These are phyloP conservation scores for Acinonyx jubatus DNA, from an alignment of 2,113 vertebrate species.

Conservation along the genomic window DNA sequence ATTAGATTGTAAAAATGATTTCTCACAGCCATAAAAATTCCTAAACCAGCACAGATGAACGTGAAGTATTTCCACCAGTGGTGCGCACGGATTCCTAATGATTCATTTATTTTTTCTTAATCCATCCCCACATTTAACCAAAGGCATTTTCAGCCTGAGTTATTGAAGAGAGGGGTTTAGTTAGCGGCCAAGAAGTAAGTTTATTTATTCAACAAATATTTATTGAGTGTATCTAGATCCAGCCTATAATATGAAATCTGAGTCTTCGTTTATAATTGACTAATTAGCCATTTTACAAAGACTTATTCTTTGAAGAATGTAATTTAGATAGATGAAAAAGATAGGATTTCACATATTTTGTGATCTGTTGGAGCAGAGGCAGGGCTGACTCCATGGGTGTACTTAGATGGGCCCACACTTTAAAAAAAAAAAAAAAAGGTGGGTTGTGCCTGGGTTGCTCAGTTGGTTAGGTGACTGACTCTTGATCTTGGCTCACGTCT, in stretches of 20 bases:
- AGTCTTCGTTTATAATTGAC: background rate
- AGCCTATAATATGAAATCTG: background rate
- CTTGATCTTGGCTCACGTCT: too few relatives aligned
- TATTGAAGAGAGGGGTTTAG: background rate
- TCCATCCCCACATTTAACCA: background rate
- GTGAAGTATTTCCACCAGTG: background rate
- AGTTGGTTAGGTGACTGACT: too few relatives aligned
- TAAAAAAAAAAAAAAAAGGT: background rate
- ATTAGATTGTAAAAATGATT: slow-evolving; percentile 49
- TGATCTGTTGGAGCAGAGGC: background rate
- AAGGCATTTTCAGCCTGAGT: background rate
- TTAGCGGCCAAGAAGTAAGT: background rate
- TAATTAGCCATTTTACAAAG: slow-evolving; percentile 2
- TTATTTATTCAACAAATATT: slow-evolving; percentile 41
- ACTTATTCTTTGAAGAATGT: background rate
- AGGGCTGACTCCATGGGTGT: background rate
- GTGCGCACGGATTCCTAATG: background rate
- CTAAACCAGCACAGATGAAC: background rate
- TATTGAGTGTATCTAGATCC: background rate
- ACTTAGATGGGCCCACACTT: background rate
- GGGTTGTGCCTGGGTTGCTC: too few relatives aligned
- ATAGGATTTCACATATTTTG: background rate
- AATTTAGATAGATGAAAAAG: background rate
- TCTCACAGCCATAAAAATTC: slow-evolving; percentile 30
- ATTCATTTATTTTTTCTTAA: slow-evolving; percentile 31